Conservation (phyloP, 2,888 invertebrate genomes). For the Eupithecia exiguata region DNA sequence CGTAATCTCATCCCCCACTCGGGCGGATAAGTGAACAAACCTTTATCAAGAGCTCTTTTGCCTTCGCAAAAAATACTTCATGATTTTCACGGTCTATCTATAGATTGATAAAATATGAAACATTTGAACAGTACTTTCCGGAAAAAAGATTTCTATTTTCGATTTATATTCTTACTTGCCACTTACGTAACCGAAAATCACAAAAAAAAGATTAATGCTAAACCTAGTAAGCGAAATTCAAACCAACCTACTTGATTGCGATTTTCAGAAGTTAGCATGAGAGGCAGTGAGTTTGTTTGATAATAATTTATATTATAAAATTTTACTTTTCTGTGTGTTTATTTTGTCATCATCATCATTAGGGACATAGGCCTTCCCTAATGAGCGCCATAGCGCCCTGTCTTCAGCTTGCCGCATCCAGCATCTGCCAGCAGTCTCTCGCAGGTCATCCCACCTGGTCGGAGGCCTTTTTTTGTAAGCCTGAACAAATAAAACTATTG, state of each 20-base stretch:
- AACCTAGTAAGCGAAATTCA: background rate
- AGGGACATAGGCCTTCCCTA: too few species aligned
- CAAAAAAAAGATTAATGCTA: background rate
- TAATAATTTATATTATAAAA: too few species aligned
- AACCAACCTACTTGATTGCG: background rate
- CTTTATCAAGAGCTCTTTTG: slow-evolving; percentile 47
- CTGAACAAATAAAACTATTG: too few species aligned
- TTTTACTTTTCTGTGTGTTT: too few species aligned
- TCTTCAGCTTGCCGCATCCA: too few species aligned
- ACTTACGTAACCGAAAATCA: background rate
- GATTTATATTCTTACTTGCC: background rate
- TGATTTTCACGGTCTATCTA: background rate
- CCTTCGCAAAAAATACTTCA: background rate
- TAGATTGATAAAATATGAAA: background rate
- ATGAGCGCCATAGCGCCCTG: too few species aligned
- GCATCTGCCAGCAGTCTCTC: too few species aligned
- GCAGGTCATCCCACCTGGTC: too few species aligned
- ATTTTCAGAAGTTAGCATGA: background rate
- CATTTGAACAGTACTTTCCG: background rate
- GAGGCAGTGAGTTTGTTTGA: too few species aligned
- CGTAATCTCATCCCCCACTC: slow-evolving; percentile 36
- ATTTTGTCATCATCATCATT: too few species aligned
- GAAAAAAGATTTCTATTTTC: background rate
- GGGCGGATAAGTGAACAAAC: slow-evolving; percentile 36
- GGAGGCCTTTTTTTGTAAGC: too few species aligned